These are phyloP conservation scores for Leptopilina drosophilae DNA, from an alignment of 2,888 invertebrate genomes.

Conservation along the genomic window DNA sequence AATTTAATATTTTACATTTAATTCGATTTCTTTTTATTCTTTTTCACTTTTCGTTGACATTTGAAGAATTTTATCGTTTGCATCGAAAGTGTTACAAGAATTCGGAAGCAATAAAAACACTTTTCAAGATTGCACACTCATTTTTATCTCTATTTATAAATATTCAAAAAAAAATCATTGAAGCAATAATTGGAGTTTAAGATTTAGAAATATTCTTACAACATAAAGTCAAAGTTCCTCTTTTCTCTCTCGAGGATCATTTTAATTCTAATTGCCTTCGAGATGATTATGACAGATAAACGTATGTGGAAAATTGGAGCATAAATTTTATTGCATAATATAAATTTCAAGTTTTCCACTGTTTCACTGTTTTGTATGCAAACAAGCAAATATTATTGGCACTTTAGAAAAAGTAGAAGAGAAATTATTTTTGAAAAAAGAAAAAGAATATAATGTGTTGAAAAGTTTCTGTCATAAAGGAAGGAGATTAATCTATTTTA, in stretches of 20 bases:
- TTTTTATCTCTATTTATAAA: no score
- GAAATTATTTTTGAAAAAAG: not conserved
- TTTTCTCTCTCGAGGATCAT: not conserved
- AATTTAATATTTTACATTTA: no score
- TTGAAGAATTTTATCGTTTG: no score
- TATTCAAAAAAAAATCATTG: no score
- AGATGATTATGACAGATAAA: not conserved
- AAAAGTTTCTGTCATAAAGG: not conserved
- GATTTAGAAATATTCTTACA: constrained; percentile 13
- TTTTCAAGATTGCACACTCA: no score
- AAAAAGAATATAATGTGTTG: not conserved
- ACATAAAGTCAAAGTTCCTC: not conserved
- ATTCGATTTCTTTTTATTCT: no score
- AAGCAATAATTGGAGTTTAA: not conserved
- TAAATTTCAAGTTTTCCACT: not conserved
- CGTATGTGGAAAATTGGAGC: not conserved
- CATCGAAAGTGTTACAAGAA: no score
- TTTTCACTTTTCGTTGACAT: no score
- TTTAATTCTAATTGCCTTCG: not conserved
- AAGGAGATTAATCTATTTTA: not conserved
- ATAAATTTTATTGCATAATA: not conserved
- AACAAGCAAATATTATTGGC: not conserved
- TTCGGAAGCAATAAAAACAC: no score
- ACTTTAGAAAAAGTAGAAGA: no score
- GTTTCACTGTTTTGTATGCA: not conserved